Conservation (phyloP, 2,888 invertebrate species). For the Tetranychus truncatus region DNA sequence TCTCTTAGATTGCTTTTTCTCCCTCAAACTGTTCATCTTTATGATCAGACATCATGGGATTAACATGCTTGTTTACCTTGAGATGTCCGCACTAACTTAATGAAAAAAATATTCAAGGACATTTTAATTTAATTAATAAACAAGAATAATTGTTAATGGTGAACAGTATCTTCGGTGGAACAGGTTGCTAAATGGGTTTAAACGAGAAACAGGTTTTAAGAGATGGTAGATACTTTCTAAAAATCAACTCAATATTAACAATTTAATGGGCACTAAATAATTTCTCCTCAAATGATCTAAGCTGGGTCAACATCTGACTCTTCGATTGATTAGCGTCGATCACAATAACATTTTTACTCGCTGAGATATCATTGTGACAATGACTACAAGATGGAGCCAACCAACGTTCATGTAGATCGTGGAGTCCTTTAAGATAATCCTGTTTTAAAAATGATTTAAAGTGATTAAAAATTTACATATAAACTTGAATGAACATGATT, state of each 20-base stretch:
- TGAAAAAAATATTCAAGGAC: neutral
- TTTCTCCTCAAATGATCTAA: neutral
- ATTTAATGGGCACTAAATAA: neutral
- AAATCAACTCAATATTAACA: neutral
- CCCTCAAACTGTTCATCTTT: neutral
- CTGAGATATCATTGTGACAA: neutral
- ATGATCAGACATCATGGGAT: neutral
- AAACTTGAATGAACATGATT: neutral
- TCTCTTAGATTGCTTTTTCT: neutral
- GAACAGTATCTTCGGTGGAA: too few relatives aligned
- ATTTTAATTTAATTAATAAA: neutral
- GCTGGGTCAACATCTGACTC: neutral
- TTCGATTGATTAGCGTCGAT: neutral
- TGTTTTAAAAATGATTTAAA: neutral
- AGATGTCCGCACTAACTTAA: neutral
- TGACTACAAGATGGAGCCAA: neutral
- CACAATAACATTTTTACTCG: neutral
- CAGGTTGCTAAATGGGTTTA: too few relatives aligned
- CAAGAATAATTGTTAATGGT: too few relatives aligned
- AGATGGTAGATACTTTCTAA: neutral
- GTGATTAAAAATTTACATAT: neutral
- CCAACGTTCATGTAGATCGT: neutral
- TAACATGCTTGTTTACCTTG: neutral
- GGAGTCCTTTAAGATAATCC: constrained; percentile 7
- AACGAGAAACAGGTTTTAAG: too few relatives aligned